These are phyloP conservation scores for Macrobrachium nipponense DNA, from an alignment of 1,140 invertebrate species.

Conservation along the genomic window DNA sequence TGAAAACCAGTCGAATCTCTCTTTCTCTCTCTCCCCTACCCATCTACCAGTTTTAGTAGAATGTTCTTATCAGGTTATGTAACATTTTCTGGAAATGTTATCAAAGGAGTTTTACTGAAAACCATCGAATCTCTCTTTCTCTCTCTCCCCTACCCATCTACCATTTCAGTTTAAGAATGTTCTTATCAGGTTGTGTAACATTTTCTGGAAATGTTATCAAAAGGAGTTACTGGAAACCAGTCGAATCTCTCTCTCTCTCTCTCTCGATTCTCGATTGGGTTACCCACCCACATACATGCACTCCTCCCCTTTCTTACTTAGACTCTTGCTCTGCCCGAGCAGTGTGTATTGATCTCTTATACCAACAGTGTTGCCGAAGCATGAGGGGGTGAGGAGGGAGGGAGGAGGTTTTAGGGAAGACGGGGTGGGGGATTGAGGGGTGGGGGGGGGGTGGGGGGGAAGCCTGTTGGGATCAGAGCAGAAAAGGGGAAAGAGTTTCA, in stretches of 20 bases:
- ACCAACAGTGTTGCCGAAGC: conserved; percentile 19
- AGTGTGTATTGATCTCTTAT: conserved; percentile 8
- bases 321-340: conserved; percentile 21
- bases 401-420: too few relatives aligned
- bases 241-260: not conserved
- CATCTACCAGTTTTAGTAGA: not conserved
- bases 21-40: not conserved
- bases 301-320: not conserved
- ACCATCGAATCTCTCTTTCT: not conserved
- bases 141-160: not conserved
- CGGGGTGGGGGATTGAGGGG: not conserved
- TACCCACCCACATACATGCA: too few relatives aligned
- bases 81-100: too few relatives aligned
- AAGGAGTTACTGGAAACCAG: too few relatives aligned
- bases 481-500: not conserved
- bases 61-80: too few relatives aligned
- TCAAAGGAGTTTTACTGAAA: too few relatives aligned
- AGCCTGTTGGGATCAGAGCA: not conserved
- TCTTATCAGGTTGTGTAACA: too few relatives aligned
- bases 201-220: too few relatives aligned
- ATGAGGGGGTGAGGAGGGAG: not conserved
- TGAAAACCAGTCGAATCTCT: too few relatives aligned
- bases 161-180: not conserved
- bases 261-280: too few relatives aligned
- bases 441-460: not conserved